Conservation (phyloP, 2,888 invertebrate genomes). For the Cyaniris semiargus region DNA sequence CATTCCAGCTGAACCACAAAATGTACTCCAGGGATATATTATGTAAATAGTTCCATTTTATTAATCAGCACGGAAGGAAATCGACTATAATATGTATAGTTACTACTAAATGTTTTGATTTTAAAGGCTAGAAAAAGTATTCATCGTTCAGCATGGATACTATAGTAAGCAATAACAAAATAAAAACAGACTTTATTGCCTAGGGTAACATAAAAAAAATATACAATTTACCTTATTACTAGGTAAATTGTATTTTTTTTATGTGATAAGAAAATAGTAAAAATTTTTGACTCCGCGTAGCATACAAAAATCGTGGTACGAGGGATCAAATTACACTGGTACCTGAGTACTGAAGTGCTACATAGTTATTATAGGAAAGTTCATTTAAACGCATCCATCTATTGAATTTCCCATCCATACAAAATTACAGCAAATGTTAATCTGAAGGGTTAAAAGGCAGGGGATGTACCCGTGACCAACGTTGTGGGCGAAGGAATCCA, state of each 20-base stretch:
- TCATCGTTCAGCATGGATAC: not conserved
- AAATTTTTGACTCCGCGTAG: not conserved
- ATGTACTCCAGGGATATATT: constrained; percentile 57
- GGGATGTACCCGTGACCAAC: not conserved
- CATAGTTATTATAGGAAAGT: not conserved
- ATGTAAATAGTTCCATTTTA: constrained; percentile 41
- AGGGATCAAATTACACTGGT: not conserved
- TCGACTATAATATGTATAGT: not conserved
- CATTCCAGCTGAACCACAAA: constrained; percentile 65
- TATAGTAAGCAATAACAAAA: not conserved
- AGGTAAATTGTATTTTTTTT: too few relatives aligned
- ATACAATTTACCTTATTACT: too few relatives aligned
- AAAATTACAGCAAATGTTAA: not conserved
- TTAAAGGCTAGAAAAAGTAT: not conserved
- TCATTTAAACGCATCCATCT: not conserved
- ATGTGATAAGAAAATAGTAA: not conserved
- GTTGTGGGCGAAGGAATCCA: constrained; percentile 7
- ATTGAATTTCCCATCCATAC: not conserved
- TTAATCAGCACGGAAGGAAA: not conserved
- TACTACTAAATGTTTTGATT: not conserved
- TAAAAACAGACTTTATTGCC: not conserved
- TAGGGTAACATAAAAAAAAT: not conserved
- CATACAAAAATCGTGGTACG: not conserved
- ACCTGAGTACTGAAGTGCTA: not conserved
- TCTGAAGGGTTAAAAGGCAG: not conserved